A percentile compares a stretch with the other conserved stretches of the same genome.
phyloP scores from a whole-genome alignment of 1,140 invertebrate species.

The Psilanteris sp. region DNA sequence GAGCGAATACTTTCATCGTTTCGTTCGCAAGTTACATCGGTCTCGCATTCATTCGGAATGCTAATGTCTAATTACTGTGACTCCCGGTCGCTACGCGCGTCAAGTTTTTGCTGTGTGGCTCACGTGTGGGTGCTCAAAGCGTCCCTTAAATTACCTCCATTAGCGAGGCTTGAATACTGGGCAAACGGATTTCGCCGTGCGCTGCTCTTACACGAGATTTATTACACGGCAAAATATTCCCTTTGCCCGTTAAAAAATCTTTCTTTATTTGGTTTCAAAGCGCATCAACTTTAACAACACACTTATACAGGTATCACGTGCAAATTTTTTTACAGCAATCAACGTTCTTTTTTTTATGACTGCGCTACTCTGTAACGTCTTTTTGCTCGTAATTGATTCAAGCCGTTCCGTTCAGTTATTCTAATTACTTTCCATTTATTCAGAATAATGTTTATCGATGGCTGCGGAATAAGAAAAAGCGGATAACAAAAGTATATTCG shows the following conservation, averaged over 20 bases:
- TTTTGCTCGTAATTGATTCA: conserved; percentile 44
- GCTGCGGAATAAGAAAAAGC: no score
- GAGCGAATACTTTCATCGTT: conserved; percentile 46
- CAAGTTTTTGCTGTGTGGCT: conserved; percentile 74
- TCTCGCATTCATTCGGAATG: conserved; percentile 73
- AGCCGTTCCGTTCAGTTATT: conserved; percentile 33
- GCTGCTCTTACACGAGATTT: conserved; percentile 77
- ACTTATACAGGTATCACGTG: conserved; percentile 54
- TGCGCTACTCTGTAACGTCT: conserved; percentile 2
- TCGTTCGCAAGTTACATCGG: conserved; percentile 30
- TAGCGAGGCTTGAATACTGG: conserved; percentile 75
- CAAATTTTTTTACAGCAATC: conserved; percentile 11
- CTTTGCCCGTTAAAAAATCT: conserved; percentile 72
- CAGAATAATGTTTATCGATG: conserved; percentile 21
- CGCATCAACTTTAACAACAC: conserved; percentile 58
- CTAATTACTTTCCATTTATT: conserved; percentile 40
- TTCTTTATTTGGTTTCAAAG: conserved; percentile 55
- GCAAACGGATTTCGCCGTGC: conserved; percentile 75
- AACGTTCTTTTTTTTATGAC: conserved; percentile 5
- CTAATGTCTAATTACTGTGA: conserved; percentile 75
- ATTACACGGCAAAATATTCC: conserved; percentile 78
- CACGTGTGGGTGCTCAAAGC: conserved; percentile 77
- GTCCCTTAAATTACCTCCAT: conserved; percentile 79
- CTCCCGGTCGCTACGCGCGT: conserved; percentile 68
- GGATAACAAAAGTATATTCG: no score